Base-by-base conservation (phyloP, 92 coral and sea anemone species). In the Epizoanthus stellaris region DNA sequence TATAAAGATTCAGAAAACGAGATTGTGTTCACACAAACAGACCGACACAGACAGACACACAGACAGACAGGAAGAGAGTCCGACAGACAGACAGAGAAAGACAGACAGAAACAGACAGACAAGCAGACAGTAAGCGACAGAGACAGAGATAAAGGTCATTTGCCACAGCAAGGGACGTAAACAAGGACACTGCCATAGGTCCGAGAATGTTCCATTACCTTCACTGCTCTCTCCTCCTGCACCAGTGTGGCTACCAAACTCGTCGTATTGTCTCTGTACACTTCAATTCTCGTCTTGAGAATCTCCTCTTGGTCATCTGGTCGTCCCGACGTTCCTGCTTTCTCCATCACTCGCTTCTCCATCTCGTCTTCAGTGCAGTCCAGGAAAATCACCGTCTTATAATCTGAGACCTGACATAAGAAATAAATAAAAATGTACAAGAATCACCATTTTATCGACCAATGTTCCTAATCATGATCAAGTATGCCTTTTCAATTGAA, bases 311-410 rank as follows among this genome's bases (percentile, higher is more conserved):
- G 76, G 20, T 90, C 93, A 34, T 81, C 88, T 39, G 90, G 77
- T 72, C 89, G 73, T 54, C 87, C 91, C 38, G 84, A 87, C 16
- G 80, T 73, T 53, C 76, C 82, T 53, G 84, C 75, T 59, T 89
- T 67, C 19, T 91, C 93, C 54, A 82, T 94, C 38, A 88, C 79
- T 58, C 88, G 84, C 59, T 86, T 91, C 17, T 79, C 85, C 90
- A 91, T 85, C 76, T 92, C 98, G 34, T 90, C 98, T 16, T 92
- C 95, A 4, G 83, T 23, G 21, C 92, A 82, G 21, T 94, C 95
- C 60, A 94, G 76, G 17, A 90, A 80, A 53, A 94, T 90, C 19
- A 94, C 67, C 62, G 80, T 89, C 58, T 87, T 86, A 73, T 84
- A 92, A 68, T 94, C 95, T 53, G 94, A 94, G 81, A 94, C 95